These are phyloP conservation scores for Andrena haemorrhoa DNA, from an alignment of 2,888 invertebrate genomes.

Conservation along the genomic window DNA sequence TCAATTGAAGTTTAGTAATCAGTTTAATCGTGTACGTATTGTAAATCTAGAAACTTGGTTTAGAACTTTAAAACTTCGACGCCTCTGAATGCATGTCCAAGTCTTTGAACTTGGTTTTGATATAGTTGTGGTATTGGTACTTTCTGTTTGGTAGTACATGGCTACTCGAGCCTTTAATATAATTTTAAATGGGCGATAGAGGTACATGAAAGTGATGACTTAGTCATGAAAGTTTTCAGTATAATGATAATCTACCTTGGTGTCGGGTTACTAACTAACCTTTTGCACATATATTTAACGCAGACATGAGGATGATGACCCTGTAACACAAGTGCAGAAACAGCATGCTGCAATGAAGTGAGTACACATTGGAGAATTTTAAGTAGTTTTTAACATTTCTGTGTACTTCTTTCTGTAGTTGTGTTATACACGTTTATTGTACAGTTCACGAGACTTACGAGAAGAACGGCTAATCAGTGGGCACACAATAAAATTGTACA, in stretches of 20 bases:
- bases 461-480: not conserved
- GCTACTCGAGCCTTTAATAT: constrained; percentile 25
- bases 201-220: not conserved
- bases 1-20: not conserved
- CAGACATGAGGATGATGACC: constrained; percentile 84
- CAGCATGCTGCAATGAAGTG: constrained; percentile 86
- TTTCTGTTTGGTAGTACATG: not conserved
- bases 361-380: constrained; percentile 72
- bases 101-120: not conserved
- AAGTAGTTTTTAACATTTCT: not conserved
- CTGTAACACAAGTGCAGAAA: constrained; percentile 85
- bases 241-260: constrained; percentile 57
- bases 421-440: not conserved
- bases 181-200: constrained; percentile 11
- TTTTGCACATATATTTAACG: constrained; percentile 72
- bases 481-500: not conserved
- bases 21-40: not conserved
- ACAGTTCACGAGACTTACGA: not conserved
- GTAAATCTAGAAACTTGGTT: not conserved
- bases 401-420: not conserved
- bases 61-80: not conserved
- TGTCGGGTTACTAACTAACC: constrained; percentile 74
- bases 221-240: constrained; percentile 3
- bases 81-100: constrained; percentile 39
- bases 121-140: constrained; percentile 13